Base-by-base conservation (phyloP, 92 coral and sea anemone genomes). In the Parazoanthus atlanticus region DNA sequence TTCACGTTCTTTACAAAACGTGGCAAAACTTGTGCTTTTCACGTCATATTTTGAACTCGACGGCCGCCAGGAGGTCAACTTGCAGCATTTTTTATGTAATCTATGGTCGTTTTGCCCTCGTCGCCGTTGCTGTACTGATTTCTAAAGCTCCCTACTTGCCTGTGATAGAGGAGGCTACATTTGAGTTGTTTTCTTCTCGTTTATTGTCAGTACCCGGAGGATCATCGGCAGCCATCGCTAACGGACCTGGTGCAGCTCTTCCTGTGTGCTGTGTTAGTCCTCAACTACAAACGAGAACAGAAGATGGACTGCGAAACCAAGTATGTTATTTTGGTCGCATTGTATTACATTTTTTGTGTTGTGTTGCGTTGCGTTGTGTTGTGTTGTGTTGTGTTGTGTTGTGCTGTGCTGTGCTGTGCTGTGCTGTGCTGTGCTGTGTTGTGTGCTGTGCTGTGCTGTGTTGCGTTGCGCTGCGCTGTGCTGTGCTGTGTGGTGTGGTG, bases 181-280 rank as follows among this genome's bases (percentile, higher is more conserved):
- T 10, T 43, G 49, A 43, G 33, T 5, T 38, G n/a, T 47, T 43
- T 6, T 11, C 10, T 49, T n/a, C 15, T 71, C 31, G 58, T 74
- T 28, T 17, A 23, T 54, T 33, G 0, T 76, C 78, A 31, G 78
- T 81, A 52, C 19, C 54, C 94, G 98, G 98, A 92, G 81, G 98
- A 96, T 16, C 28, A 77, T 64, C 93, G 84, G 52, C 91, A 72
- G n/a, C 95, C 98, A 12, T 77, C 84, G 16, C 82, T 97, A 16
- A 82, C 91, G 33, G 99, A 97, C 85, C 88, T 97, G 38, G 91
- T 97, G 81, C 95, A 97, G 80, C 92, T 97, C 34, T 97, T 97
- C 80, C 85, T 97, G 8, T 91, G 98, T 92, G 92, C 95, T 8
- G 90, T 95, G 34, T 84, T 97, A 83, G 94, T 94, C 29, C 90